Base-by-base conservation (phyloP, 2,113 vertebrate genomes). In the Columba janthina region DNA sequence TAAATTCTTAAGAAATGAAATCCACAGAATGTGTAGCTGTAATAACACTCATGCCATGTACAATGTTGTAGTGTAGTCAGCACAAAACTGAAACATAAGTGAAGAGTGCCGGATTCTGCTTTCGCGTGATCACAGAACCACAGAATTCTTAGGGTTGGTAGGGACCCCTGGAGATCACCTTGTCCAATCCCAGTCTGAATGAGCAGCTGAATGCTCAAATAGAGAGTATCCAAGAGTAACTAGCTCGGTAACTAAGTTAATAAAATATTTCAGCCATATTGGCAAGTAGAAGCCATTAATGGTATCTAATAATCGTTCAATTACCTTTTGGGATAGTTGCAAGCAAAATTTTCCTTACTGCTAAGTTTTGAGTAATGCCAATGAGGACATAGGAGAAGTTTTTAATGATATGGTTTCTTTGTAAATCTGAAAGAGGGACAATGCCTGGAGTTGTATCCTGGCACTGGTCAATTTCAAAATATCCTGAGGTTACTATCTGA, bases 361-460 rank as follows among this genome's bases (percentile, higher is more conserved):
- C 29, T 19, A 77, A 44, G 12, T 69, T 74, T 83, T 85, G 9
- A 81, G 50, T 20, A 38, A 65, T 0, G 1, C 29, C 20, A 77
- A 0, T 38, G 38, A 70, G 69, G 34, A 54, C 36, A 46, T 3
- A 50, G 14, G 15, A 64, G 17, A 25, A 12, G 5, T 15, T 83
- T 54, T 50, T 36, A 57, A 9, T 6, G 17, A 8, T n/a, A 10
- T 32, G 44, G 5, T 65, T 69, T 64, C 48, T 66, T 34, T 44
- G 15, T 25, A 61, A 72, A 80, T 50, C 31, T 78, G 61, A 44
- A 50, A 81, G 22, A 67, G 11, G 21, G 32, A 61, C 12, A 74
- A 26, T 0, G 0, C 0, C 36, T 58, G 61, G 51, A 66, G 11
- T 6, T 66, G 8, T 20, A 60, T 62, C 2, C 7, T 3, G 2